These are phyloP conservation scores for Paralvinella palmiformis DNA, from an alignment of 1,140 invertebrate genomes.

Conservation along the genomic window DNA sequence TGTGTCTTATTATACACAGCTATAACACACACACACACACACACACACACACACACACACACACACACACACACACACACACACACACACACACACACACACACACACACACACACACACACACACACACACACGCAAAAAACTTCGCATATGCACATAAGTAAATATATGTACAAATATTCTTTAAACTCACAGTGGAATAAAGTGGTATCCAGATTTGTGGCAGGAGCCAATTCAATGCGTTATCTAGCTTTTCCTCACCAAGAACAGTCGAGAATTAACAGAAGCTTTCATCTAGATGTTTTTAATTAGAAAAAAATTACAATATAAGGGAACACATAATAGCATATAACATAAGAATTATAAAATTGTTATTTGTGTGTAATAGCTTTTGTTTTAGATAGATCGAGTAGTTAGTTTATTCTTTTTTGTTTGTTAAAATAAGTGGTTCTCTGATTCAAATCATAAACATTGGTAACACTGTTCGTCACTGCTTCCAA, in stretches of 20 bases:
- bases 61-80: too few relatives aligned
- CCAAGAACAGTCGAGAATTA: conserved; percentile 67
- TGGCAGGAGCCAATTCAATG: conserved; percentile 68
- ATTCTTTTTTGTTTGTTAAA: background rate
- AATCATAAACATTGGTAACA: background rate
- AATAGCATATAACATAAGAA: background rate
- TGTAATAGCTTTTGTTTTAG: too few relatives aligned
- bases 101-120: too few relatives aligned
- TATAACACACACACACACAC: too few relatives aligned
- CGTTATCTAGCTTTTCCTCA: conserved; percentile 80
- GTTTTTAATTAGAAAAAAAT: conserved; percentile 1
- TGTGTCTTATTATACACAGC: too few relatives aligned
- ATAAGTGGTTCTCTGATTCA: background rate
- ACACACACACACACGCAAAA: too few relatives aligned
- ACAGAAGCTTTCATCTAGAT: conserved; percentile 84
- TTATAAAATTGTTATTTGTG: too few relatives aligned
- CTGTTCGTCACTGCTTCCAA: too few relatives aligned
- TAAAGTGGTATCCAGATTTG: conserved; percentile 86
- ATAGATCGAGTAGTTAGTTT: too few relatives aligned
- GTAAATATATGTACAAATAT: too few relatives aligned
- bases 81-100: too few relatives aligned
- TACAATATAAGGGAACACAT: background rate
- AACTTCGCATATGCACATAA: background rate
- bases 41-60: too few relatives aligned
- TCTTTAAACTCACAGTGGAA: conserved; percentile 54